phyloP scores from a whole-genome alignment of 2,797 vertebrate species.

The Myotis planiceps region DNA sequence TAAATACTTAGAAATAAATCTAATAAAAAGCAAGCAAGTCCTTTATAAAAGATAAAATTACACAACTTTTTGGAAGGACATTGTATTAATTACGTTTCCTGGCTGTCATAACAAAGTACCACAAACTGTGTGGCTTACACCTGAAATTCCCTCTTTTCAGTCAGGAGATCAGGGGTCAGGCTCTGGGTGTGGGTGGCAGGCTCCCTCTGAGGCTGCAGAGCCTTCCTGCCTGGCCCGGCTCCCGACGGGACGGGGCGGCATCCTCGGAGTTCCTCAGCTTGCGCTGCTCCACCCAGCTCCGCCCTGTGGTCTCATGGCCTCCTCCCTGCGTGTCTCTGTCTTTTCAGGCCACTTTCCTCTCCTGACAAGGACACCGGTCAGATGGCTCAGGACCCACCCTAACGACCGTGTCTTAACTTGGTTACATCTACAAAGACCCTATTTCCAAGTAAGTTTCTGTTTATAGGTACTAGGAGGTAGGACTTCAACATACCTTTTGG shows the following conservation, averaged over 20 bases:
- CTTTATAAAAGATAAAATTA: background rate
- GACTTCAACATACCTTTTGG: background rate
- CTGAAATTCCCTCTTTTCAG: background rate
- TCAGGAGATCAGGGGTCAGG: background rate
- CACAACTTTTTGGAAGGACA: background rate
- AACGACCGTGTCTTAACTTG: background rate
- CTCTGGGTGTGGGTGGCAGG: background rate
- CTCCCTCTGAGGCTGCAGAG: background rate
- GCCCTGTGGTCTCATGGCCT: background rate
- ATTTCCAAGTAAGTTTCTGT: background rate
- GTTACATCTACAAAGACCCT: background rate
- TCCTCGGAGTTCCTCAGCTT: background rate
- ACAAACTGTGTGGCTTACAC: background rate
- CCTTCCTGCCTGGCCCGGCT: background rate
- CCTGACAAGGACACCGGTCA: background rate
- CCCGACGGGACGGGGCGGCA: rapidly evolving
- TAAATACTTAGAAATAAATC: background rate
- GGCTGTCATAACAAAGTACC: background rate
- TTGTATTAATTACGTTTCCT: background rate
- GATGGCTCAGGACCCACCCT: background rate
- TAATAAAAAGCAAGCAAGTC: background rate
- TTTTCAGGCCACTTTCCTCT: background rate
- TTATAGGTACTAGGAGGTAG: background rate
- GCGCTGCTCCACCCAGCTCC: background rate
- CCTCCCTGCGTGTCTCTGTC: background rate